Evolutionary conservation across 1,140 invertebrate genomes (phyloP).

Genomic region (Aphidius ervi): DNA sequence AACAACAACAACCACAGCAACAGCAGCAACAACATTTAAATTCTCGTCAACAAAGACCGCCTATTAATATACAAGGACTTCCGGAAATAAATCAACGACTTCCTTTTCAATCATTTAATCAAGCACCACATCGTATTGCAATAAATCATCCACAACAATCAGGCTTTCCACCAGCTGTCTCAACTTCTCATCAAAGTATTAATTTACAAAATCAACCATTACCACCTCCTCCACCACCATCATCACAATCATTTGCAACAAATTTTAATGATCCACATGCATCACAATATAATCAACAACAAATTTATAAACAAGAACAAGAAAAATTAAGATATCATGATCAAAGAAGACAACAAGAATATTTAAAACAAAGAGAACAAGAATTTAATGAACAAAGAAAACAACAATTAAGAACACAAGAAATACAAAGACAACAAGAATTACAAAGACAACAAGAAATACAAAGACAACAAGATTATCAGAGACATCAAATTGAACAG

Average conservation of each 20-base stretch:
- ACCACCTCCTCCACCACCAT: constrained; percentile 2
- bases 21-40: constrained; percentile 19
- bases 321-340: constrained; percentile 25
- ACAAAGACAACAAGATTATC: constrained; percentile 34
- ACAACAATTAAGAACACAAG: constrained; percentile 36
- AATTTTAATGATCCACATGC: constrained; percentile 1
- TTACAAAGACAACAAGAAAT: constrained; percentile 33
- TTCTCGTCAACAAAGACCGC: constrained; percentile 34
- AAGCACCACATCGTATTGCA: constrained; percentile 32
- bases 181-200: constrained; percentile 39
- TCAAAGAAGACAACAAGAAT: constrained; percentile 32
- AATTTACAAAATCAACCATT: constrained; percentile 36
- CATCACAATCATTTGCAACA: constrained; percentile 10
- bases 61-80: constrained; percentile 47
- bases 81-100: constrained; percentile 43
- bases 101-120: constrained; percentile 37
- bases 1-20: constrained; percentile 30
- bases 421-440: constrained; percentile 31
- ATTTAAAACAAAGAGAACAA: constrained; percentile 42
- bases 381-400: constrained; percentile 40
- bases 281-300: constrained; percentile 18
- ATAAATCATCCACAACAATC: constrained; percentile 41
- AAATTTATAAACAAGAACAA: constrained; percentile 10
- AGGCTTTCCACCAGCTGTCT: constrained; percentile 33
- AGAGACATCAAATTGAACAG: constrained; percentile 23